Evolutionary conservation across 2,113 vertebrate genomes (phyloP), one percentile per base, ranked within the genome.

Genomic region (Trochalopteron elliotii): DNA sequence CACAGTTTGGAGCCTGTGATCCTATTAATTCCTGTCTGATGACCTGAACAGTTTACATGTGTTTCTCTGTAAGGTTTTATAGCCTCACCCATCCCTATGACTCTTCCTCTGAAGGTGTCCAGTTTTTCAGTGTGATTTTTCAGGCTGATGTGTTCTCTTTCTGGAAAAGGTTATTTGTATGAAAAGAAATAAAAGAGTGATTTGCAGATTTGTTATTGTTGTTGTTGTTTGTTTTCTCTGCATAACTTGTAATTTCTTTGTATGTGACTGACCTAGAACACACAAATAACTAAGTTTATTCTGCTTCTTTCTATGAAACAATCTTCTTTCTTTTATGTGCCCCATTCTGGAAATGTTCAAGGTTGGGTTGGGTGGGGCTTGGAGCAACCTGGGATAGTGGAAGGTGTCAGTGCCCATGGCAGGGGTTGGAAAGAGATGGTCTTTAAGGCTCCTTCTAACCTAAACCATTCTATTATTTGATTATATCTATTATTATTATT

Each of bases 71-170:
- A 52, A 76, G 44, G 9, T 77, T 86, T 80, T 52, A 19, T 56
- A 21, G 4, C 33, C 31, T 72, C 52, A 83, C 12, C 8, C 49
- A 44, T 69, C 20, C 10, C 13, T 30, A 19, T 23, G 28, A 23
- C 27, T 69, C 20, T 84, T 83, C 16, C 25, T 52, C 77, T 64
- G 67, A 31, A 68, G n/a, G 3, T 49, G 8, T 25, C 33, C 6
- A 40, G 1, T 20, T 55, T 78, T 59, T 63, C 16, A 30, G 12
- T 10, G 18, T 35, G 23, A 15, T 47, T 63, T 86, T 76, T 56
- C 28, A 10, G 9, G 15, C 7, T 25, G 1, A 4, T 23, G 12
- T 0, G 0, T 50, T 31, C 5, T 55, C 9, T 52, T 67, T 64
- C 27, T 75, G 30, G 39, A 82, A 79, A 79, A 70, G 4, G 3